phyloP scores from a whole-genome alignment of 2,797 vertebrate species.

The Melanotaenia nigrans region DNA sequence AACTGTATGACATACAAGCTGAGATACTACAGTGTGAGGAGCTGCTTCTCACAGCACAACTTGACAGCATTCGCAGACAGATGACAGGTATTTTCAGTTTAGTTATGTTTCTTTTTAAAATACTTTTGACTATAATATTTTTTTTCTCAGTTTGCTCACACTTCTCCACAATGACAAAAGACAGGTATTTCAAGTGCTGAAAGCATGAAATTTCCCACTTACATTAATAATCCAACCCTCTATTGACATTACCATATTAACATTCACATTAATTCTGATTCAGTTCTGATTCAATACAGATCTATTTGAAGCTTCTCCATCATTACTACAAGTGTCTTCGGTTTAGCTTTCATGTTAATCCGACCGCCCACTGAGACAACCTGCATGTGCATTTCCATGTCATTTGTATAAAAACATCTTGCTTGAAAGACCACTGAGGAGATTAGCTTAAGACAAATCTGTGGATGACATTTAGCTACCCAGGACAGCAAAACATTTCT shows the following conservation, averaged over 20 bases:
- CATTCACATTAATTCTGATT: neutral
- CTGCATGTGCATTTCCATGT: neutral
- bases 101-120: neutral
- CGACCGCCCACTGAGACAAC: neutral
- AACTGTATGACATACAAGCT: slow-evolving; percentile 96
- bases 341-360: neutral
- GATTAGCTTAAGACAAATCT: neutral
- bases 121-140: neutral
- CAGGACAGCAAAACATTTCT: neutral
- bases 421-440: neutral
- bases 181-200: neutral
- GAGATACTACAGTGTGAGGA: slow-evolving; percentile 98
- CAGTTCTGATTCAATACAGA: neutral
- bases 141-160: neutral
- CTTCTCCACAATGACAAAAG: slow-evolving; percentile 5
- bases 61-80: slow-evolving; percentile 94
- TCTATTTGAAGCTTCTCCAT: neutral
- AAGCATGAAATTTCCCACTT: neutral
- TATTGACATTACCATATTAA: neutral
- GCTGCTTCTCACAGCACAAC: slow-evolving; percentile 92
- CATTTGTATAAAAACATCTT: neutral
- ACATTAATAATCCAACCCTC: neutral
- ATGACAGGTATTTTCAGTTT: slow-evolving; percentile 85
- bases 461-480: neutral
- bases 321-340: neutral